phyloP scores from a whole-genome alignment of 2,797 vertebrate genomes.

The Neosilurus mollespiculum region DNA sequence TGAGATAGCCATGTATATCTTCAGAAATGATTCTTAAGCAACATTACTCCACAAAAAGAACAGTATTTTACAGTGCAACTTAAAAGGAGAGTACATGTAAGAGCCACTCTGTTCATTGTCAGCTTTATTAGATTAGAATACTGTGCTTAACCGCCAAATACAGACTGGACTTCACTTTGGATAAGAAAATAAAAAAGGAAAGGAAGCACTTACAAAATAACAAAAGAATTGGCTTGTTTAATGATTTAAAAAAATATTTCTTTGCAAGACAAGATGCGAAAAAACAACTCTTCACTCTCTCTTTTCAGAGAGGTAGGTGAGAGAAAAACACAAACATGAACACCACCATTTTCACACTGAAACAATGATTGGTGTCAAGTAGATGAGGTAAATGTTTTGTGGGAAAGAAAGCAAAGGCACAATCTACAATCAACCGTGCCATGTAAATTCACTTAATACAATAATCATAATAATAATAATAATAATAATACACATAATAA shows the following conservation, averaged over 20 bases:
- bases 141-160: conserved; percentile 63
- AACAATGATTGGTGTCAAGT: conserved; percentile 74
- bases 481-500: conserved; percentile 57
- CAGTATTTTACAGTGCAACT: not conserved
- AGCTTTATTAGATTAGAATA: conserved; percentile 67
- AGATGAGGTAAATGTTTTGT: conserved; percentile 83
- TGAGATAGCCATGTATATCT: not conserved
- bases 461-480: conserved; percentile 64
- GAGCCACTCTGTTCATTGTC: conserved; percentile 53
- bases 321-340: conserved; percentile 69
- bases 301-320: conserved; percentile 58
- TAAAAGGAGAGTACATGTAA: conserved; percentile 23
- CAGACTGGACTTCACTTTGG: conserved; percentile 62
- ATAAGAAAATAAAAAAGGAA: conserved; percentile 58
- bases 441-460: conserved; percentile 74
- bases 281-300: conserved; percentile 60
- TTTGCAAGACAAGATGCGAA: conserved; percentile 76
- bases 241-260: conserved; percentile 86
- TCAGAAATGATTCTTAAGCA: not conserved
- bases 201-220: conserved; percentile 63
- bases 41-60: not conserved
- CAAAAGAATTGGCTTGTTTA: conserved; percentile 72
- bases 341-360: conserved; percentile 69
- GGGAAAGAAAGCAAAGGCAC: conserved; percentile 72
- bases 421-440: conserved; percentile 80